Evolutionary conservation across 2,888 invertebrate genomes (phyloP), one percentile per base, ranked within the genome.

Genomic region (Pollenia labialis): DNA sequence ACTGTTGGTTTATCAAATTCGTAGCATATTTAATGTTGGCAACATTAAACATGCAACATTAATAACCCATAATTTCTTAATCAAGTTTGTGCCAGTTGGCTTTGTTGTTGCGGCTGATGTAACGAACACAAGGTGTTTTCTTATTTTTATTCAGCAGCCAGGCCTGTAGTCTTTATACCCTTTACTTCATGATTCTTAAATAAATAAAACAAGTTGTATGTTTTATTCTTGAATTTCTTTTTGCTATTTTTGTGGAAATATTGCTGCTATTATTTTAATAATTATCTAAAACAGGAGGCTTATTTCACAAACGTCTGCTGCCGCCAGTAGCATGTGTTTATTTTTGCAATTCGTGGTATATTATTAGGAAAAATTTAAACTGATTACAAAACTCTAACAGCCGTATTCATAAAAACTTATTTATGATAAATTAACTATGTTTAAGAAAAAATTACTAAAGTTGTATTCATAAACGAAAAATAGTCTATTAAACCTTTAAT

Each of bases 11-110:
- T 54, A 14, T 42, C 7, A 56, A 32, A n/a, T 23, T 58, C 42
- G 54, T 16, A 42, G 10, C 9, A 50, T 50, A n/a, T 74, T 52
- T 69, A 32, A 32, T 14, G 9, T 56, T 80, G 62, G 62, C 84
- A 74, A 79, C 79, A 72, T 44, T 80, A 74, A 74, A 84, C 84
- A 80, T 80, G 79, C 68, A 74, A 80, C 74, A 75, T 75, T 80
- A 80, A 85, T 75, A 85, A 80, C 75, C 69, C 32, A 80, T 80
- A 75, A 85, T 85, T 85, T 85, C 75, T 85, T 85, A 85, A 85
- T 85, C 68, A 85, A 74, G 62, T 80, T 69, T 69, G 14, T 50
- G 48, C 42, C 11, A 18, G 40, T 44, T 62, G 4, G 18, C 12
- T 14, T 16, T 58, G 48, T 72, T 46, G 52, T 69, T 52, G 10